A percentile compares a stretch with the other conserved stretches of the same genome.
phyloP scores from a whole-genome alignment of 2,888 invertebrate species.

The Trachelus tabidus region DNA sequence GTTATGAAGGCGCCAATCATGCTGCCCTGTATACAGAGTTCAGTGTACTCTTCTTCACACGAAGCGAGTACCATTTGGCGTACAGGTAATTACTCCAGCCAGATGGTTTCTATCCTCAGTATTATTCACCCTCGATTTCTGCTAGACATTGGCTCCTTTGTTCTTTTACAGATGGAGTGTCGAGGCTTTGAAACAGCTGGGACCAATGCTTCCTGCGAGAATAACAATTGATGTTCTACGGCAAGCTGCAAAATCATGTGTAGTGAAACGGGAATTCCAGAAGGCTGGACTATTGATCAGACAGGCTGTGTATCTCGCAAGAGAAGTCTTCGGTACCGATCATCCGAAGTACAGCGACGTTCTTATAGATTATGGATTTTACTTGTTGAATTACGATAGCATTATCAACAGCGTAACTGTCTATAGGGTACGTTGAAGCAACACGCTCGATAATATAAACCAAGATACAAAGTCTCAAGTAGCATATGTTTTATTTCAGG shows the following conservation, averaged over 20 bases:
- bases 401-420: conserved; percentile 86
- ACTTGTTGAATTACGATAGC: conserved; percentile 88
- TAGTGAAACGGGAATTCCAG: conserved; percentile 86
- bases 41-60: conserved; percentile 83
- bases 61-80: conserved; percentile 82
- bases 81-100: conserved; percentile 69
- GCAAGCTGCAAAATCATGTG: conserved; percentile 89
- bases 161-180: conserved; percentile 78
- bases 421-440: conserved; percentile 73
- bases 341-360: conserved; percentile 89
- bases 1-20: conserved; percentile 51
- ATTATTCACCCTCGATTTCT: not conserved
- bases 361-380: conserved; percentile 90
- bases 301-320: conserved; percentile 81
- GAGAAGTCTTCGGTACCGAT: conserved; percentile 72
- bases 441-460: not conserved
- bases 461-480: not conserved
- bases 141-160: not conserved
- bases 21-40: conserved; percentile 86
- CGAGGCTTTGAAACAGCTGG: conserved; percentile 78
- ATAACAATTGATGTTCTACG: conserved; percentile 84
- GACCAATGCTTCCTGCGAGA: conserved; percentile 73
- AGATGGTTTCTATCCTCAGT: not conserved
- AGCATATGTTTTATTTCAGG: conserved; percentile 61
- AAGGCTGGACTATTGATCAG: conserved; percentile 85